Conservation (phyloP, 23 tunicate genomes). For the Styela clava region DNA sequence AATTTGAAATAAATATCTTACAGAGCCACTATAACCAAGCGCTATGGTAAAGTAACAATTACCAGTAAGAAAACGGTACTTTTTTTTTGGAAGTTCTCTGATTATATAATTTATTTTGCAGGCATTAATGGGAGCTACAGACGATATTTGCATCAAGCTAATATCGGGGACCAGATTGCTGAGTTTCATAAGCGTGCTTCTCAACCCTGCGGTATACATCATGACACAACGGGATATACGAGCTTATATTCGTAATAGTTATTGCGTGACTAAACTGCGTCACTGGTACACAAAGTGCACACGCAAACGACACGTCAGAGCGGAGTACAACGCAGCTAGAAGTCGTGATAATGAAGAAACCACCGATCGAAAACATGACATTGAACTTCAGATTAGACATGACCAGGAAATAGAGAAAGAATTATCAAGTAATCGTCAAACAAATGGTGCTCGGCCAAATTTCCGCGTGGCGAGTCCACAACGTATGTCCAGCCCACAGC, state of each 20-base stretch:
- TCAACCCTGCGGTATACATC: conserved; percentile 92
- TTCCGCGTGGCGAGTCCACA: neutral
- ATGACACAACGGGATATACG: conserved; percentile 74
- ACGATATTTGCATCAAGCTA: conserved; percentile 41
- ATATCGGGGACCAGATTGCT: conserved; percentile 40
- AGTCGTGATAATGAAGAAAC: conserved; percentile 26
- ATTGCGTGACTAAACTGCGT: conserved; percentile 5
- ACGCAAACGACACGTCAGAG: neutral
- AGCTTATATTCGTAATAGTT: conserved; percentile 35
- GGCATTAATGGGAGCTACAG: conserved; percentile 55
- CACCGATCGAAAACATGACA: conserved; percentile 28
- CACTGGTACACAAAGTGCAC: conserved; percentile 17
- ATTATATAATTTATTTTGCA: conserved; percentile 24
- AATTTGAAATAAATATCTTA: neutral
- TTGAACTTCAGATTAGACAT: conserved; percentile 44
- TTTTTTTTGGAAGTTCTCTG: too few species aligned
- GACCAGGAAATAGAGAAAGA: conserved; percentile 31
- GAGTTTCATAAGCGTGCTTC: conserved; percentile 85
- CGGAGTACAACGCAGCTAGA: conserved; percentile 3
- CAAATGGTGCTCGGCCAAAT: conserved; percentile 1
- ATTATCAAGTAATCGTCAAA: conserved; percentile 4
- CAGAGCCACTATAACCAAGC: too few species aligned
- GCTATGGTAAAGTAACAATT: neutral
- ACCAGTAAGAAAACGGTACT: neutral
- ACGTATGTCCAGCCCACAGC: conserved; percentile 3